Evolutionary conservation across 2,797 vertebrate species (phyloP), one percentile per base, ranked within the genome.

Genomic region (Sorex maritimensis): DNA sequence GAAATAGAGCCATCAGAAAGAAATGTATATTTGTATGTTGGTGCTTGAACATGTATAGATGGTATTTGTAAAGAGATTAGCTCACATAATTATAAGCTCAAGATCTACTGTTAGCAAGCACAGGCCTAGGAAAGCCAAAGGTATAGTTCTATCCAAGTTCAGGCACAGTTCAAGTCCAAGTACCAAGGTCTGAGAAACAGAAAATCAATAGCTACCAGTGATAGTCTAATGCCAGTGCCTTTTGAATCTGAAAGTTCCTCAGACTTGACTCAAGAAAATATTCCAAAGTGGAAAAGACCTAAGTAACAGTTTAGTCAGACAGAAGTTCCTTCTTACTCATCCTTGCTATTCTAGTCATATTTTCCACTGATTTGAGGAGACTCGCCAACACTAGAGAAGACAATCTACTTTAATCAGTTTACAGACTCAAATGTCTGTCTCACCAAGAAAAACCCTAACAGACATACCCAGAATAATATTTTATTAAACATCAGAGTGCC

Each of bases 241-340:
- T 77, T 30, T 19, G 34, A 23, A 68, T 11, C 63, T 24, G 68
- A 38, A 38, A 86, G 41, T 19, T 19, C 8, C 34, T 38, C 61
- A 78, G 9, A 21, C 19, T 15, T 10, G 52, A 55, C 10, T 17
- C 52, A 55, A 55, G 52, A 55, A 12, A 17, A 55, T 17, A 67
- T 23, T 78, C 44, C 65, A 34, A 67, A 77, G 49, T 65, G 28
- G 24, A 67, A 84, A 94, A 94, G 17, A 67, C 4, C 30, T 68
- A 41, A 17, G 55, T 69, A 55, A 34, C 9, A 49, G 26, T 38
- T 55, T 49, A 67, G 17, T 4, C 15, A 81, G 6, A 21, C 17
- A 73, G 8, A 44, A 68, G 19, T 41, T 81, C 17, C 3, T 23
- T 81, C 68, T 63, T 71, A 55, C 1, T 71, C 38, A 67, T 17